Evolutionary conservation across 2,797 vertebrate genomes (phyloP), one percentile per base, ranked within the genome.

Genomic region (Falco concolor): DNA sequence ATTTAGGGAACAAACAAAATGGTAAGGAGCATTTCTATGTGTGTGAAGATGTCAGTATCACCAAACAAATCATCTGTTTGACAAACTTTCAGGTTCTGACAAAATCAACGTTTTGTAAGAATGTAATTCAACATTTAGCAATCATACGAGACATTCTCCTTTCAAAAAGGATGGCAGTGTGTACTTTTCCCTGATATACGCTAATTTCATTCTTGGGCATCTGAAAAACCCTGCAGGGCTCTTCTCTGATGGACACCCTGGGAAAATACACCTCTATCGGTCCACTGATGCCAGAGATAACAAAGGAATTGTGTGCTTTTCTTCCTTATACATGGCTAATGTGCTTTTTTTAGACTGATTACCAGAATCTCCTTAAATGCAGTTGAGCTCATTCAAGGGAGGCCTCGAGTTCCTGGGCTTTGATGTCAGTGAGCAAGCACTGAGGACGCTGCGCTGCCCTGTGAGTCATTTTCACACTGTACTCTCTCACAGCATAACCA

Each of bases 321-420:
- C 84, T 94, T 95, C 60, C 91, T 96, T 73, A 30, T 95, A 82
- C 44, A 87, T 86, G 92, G 30, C 76, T 93, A 67, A 93, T 80
- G 74, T 88, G 96, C 87, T 97, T 96, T 98, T 95, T 96, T 90
- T 93, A 97, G 90, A 78, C 92, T 45, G 74, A 95, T 95, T 95
- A 94, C 90, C 77, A 95, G 95, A 93, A 92, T 95, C 73, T 97
- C 91, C 96, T 97, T 95, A 90, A 97, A 97, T 94, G 95, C 70
- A 86, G 91, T 75, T 95, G 87, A 95, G 79, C 72, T 97, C 87
- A 95, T 95, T 93, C 79, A 87, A 93, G 36, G 74, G 75, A 97
- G 78, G 91, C 21, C 34, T 93, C 6, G 52, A 97, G 95, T 98
- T 97, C 97, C 94, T 97, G 45, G 78, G 93, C 92, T 97, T 94